These are phyloP conservation scores for Diplolepis rosae DNA, from an alignment of 2,888 invertebrate species.

Conservation along the genomic window DNA sequence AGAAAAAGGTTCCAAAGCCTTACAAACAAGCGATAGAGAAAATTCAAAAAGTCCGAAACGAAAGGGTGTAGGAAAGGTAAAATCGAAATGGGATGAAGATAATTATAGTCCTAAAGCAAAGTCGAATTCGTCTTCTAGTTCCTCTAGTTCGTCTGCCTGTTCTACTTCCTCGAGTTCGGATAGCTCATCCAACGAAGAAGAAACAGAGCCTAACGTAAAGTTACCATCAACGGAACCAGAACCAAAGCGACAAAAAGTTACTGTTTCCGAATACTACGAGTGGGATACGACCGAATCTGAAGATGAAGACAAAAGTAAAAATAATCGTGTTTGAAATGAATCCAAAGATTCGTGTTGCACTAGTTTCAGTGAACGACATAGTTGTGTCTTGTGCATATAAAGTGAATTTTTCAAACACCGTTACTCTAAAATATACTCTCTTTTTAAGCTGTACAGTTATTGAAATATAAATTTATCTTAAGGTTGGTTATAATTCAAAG, in stretches of 20 bases:
- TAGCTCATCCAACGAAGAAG: neutral
- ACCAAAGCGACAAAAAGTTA: neutral
- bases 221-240: neutral
- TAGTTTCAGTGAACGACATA: neutral
- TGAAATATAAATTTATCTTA: neutral
- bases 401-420: neutral
- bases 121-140: conserved; percentile 22
- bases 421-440: neutral
- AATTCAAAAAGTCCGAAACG: neutral
- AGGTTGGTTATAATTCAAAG: neutral
- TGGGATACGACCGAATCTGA: conserved; percentile 63
- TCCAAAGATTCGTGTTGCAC: neutral
- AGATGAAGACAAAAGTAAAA: conserved; percentile 33
- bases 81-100: conserved; percentile 13
- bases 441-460: neutral
- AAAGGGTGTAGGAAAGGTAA: neutral
- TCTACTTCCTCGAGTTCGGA: neutral
- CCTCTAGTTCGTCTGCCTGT: neutral
- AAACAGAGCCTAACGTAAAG: conserved; percentile 23
- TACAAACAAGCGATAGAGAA: neutral
- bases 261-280: conserved; percentile 43
- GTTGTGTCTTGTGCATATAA: neutral
- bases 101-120: conserved; percentile 31
- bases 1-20: neutral
- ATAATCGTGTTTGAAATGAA: neutral